These are phyloP conservation scores for Pyralis farinalis DNA, from an alignment of 2,888 invertebrate genomes.

Conservation along the genomic window DNA sequence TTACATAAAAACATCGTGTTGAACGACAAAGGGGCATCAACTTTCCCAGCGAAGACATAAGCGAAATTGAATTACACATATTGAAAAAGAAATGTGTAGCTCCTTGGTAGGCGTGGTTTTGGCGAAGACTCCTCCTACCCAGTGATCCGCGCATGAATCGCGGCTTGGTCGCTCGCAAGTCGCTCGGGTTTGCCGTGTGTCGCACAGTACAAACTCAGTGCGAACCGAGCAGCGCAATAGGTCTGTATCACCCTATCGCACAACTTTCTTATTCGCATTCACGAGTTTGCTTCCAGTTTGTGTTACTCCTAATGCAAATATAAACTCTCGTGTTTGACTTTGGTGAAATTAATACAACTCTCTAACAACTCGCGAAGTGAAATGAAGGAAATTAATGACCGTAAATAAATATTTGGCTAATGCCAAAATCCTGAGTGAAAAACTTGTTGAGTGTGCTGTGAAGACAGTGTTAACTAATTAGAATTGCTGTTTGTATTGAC, in stretches of 20 bases:
- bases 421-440: constrained; percentile 41
- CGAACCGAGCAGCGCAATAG: constrained; percentile 37
- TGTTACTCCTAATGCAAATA: constrained; percentile 29
- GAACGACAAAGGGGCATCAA: constrained; percentile 80
- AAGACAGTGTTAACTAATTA: constrained; percentile 38
- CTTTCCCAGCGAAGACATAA: constrained; percentile 81
- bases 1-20: constrained; percentile 81
- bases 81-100: constrained; percentile 81
- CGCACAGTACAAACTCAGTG: constrained; percentile 48
- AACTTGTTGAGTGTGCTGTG: constrained; percentile 56
- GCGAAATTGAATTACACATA: constrained; percentile 82
- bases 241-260: constrained; percentile 42
- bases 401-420: constrained; percentile 42
- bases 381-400: constrained; percentile 32
- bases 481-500: constrained; percentile 18
- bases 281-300: constrained; percentile 42
- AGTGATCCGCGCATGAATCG: constrained; percentile 71
- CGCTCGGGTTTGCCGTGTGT: constrained; percentile 41
- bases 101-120: constrained; percentile 78
- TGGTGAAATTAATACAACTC: constrained; percentile 45
- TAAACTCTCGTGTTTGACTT: constrained; percentile 50
- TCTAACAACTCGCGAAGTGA: constrained; percentile 34
- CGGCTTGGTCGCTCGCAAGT: constrained; percentile 49
- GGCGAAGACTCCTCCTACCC: constrained; percentile 70
- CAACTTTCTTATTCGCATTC: constrained; percentile 49